Conservation (phyloP, 2,113 vertebrate species). For the Rhinichthys klamathensis region DNA sequence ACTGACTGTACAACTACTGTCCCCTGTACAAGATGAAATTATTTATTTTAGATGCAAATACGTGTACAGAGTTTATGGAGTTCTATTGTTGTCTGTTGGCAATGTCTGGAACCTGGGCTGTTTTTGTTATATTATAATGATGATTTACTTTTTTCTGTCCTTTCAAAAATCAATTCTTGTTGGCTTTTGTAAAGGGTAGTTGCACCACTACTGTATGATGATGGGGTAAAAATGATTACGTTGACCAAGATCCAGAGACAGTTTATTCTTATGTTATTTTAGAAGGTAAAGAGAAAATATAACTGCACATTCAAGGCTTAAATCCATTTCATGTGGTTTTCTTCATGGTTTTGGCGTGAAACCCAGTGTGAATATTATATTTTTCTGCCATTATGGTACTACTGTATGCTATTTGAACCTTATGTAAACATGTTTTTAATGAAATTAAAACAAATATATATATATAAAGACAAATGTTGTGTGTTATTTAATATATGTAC, state of each 20-base stretch:
- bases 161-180: constrained; percentile 14
- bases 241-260: neutral
- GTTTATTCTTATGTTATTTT: constrained; percentile 22
- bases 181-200: constrained; percentile 42
- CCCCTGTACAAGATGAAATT: constrained; percentile 70
- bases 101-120: neutral
- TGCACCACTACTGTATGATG: constrained; percentile 29
- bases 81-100: constrained; percentile 16
- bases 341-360: constrained; percentile 12
- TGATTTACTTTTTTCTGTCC: constrained; percentile 15
- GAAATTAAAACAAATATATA: constrained; percentile 42
- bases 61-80: constrained; percentile 43
- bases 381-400: constrained; percentile 27
- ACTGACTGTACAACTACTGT: constrained; percentile 67
- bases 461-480: neutral
- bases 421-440: constrained; percentile 38
- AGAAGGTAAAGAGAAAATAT: neutral
- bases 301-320: neutral
- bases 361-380: constrained; percentile 14
- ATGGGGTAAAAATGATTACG: constrained; percentile 6
- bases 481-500: neutral
- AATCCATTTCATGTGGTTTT: neutral
- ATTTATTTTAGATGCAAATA: constrained; percentile 75
- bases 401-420: constrained; percentile 18
- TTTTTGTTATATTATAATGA: neutral